A percentile compares a stretch with the other conserved stretches of the same genome.
phyloP scores from a whole-genome alignment of 2,888 invertebrate species.

The Piscicola geometra region DNA sequence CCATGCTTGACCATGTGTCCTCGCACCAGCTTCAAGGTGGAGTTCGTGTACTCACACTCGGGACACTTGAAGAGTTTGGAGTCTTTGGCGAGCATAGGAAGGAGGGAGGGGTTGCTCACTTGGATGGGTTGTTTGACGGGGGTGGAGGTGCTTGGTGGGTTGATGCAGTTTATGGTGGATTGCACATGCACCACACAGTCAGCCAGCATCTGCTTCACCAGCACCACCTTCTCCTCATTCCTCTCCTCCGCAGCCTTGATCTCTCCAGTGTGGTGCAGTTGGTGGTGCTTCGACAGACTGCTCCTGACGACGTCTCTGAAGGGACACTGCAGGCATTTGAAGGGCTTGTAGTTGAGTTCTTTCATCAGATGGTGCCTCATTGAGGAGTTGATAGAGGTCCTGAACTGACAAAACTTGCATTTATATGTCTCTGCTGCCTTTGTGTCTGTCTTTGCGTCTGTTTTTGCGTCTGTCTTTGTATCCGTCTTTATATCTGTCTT shows the following conservation, averaged over 20 bases:
- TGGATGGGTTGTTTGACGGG: conserved; percentile 5
- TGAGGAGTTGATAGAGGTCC: conserved; percentile 33
- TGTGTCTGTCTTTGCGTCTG: neutral
- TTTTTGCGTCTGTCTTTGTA: no score
- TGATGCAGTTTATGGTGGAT: neutral
- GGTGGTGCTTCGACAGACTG: conserved; percentile 39
- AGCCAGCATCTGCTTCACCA: conserved; percentile 34
- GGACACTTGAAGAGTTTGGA: conserved; percentile 33
- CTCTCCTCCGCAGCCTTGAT: conserved; percentile 28
- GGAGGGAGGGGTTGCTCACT: neutral
- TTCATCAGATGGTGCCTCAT: conserved; percentile 41
- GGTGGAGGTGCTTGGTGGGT: neutral
- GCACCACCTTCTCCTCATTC: conserved; percentile 35
- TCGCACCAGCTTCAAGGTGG: conserved; percentile 35
- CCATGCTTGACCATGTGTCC: conserved; percentile 42
- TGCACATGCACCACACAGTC: conserved; percentile 10
- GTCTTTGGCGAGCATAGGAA: conserved; percentile 10
- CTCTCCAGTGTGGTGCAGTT: conserved; percentile 35
- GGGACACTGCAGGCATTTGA: conserved; percentile 39
- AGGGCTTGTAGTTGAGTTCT: conserved; percentile 42
- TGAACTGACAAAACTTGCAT: conserved; percentile 39
- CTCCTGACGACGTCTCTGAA: conserved; percentile 37
- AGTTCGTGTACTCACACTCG: conserved; percentile 37
- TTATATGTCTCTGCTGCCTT: conserved; percentile 24
- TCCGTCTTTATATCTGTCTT: no score